Evolutionary conservation across 2,113 vertebrate genomes (phyloP), one percentile per base, ranked within the genome.

Genomic region (Ceyx margarethae): DNA sequence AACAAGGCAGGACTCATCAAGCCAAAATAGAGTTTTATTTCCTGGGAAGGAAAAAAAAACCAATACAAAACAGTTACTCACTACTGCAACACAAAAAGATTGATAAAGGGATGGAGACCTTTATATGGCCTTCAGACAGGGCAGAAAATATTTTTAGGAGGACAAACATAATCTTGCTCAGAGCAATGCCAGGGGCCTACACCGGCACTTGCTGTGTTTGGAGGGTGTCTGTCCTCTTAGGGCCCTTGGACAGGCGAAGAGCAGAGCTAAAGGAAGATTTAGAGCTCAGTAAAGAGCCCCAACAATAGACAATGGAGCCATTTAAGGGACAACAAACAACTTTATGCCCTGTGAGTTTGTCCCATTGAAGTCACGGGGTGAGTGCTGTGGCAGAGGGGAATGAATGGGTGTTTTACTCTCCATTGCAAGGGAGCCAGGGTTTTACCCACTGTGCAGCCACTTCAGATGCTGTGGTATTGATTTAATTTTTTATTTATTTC

Each of bases 221-320:
- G 72, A 31, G 78, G 48, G 54, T 37, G 69, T 28, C 37, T 15
- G 7, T 57, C 15, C 65, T 90, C 84, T 13, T 8, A 0, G 7
- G 35, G 54, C 25, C 60, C 26, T 11, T 0, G 71, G 85, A 71
- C 66, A 68, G 62, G 78, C 67, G 0, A 26, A 3, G 40, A 77
- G 80, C 37, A 20, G 64, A 54, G 88, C 82, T 22, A 51, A 8
- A 68, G 82, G 92, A 58, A 83, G 92, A 62, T 61, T 62, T 21
- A 72, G 74, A 78, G 84, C 87, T 65, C 87, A 76, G 93, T 93
- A 57, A 89, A 40, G 73, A 78, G 91, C 92, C 77, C 58, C 48
- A 51, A 95, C 95, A 96, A 95, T 94, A 85, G 65, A 96, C 95
- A 96, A 95, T 92, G 94, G 84, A 56, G 74, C 87, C 89, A 73